These are phyloP conservation scores for Ciona savignyi DNA, from an alignment of 23 tunicate genomes.

Conservation along the genomic window DNA sequence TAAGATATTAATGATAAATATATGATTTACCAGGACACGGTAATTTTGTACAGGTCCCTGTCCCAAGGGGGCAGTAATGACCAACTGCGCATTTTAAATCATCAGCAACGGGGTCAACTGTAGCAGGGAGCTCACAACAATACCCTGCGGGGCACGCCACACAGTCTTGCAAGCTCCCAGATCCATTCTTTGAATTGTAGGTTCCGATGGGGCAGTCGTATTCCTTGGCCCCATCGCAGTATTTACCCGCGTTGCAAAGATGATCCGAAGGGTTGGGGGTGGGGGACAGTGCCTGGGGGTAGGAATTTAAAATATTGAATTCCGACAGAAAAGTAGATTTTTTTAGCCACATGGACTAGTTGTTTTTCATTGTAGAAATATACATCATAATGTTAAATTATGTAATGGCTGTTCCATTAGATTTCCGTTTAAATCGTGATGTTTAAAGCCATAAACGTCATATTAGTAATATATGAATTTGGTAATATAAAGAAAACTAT, in stretches of 20 bases:
- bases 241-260: slow-evolving; percentile 60
- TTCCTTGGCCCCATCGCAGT: slow-evolving; percentile 64
- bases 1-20: no score
- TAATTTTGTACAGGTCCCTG: slow-evolving; percentile 31
- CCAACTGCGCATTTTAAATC: slow-evolving; percentile 35
- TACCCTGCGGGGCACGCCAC: slow-evolving; percentile 63
- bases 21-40: slow-evolving; percentile 87
- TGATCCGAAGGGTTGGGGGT: slow-evolving; percentile 37
- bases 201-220: slow-evolving; percentile 79
- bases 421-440: no score
- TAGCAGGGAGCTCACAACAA: slow-evolving; percentile 52
- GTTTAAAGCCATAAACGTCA: no score
- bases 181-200: slow-evolving; percentile 61
- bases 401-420: no score
- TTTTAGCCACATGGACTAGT: no score
- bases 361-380: no score
- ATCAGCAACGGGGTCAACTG: slow-evolving; percentile 22
- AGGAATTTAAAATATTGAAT: not conserved
- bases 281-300: slow-evolving; percentile 40
- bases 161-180: slow-evolving; percentile 34
- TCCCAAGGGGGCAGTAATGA: slow-evolving; percentile 84
- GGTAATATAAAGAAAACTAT: no score
- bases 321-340: not conserved
- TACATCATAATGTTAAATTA: no score
- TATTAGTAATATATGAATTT: no score